Percentiles rank a stretch among this genome's conserved stretches.
Evolutionary conservation across 2,113 vertebrate species (phyloP).

Genomic region (Pyrgilauda ruficollis): DNA sequence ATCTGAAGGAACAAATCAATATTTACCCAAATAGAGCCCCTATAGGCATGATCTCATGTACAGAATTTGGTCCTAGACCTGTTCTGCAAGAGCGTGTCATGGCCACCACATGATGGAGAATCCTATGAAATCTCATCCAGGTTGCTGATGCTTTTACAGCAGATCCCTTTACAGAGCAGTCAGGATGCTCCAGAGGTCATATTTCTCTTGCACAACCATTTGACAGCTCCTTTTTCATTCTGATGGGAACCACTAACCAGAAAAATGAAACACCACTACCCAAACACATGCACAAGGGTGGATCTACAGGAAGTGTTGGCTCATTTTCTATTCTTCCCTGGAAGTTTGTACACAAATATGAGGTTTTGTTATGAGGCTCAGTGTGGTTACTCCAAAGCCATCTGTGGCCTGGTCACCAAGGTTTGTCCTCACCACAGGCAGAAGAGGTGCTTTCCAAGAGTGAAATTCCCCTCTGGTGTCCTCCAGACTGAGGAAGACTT

Average conservation of each 20-base stretch:
- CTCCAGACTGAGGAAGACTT: background rate
- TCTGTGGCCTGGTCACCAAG: background rate
- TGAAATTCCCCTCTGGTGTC: background rate
- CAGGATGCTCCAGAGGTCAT: background rate
- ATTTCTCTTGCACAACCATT: background rate
- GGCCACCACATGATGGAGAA: background rate
- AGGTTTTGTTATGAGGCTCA: background rate
- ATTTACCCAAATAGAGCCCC: background rate
- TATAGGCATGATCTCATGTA: background rate
- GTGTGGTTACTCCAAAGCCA: background rate
- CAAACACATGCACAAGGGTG: background rate
- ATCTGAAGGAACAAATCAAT: background rate
- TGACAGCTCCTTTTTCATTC: background rate
- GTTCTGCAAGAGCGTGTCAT: accelerated
- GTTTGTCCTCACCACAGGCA: background rate
- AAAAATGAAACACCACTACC: background rate
- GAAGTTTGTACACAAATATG: background rate
- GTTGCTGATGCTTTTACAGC: background rate
- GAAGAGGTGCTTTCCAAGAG: background rate
- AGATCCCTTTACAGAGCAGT: accelerated
- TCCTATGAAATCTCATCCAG: background rate
- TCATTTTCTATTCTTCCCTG: background rate
- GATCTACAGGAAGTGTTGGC: background rate
- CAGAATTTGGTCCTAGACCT: background rate
- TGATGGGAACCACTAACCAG: accelerated